These are phyloP conservation scores for Diabrotica balteata DNA, from an alignment of 2,888 invertebrate genomes.

Conservation along the genomic window DNA sequence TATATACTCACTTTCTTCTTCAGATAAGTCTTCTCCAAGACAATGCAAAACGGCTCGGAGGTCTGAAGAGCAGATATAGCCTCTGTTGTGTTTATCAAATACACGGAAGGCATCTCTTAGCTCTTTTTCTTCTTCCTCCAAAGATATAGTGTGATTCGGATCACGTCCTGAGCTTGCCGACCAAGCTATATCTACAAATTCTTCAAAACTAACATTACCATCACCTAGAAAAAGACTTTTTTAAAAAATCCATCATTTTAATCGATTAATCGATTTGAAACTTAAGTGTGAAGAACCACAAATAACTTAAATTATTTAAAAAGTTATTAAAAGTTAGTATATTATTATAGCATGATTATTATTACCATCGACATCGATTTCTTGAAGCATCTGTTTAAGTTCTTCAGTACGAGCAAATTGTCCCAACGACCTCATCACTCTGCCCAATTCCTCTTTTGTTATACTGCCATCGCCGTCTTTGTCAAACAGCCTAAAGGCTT, in stretches of 20 bases:
- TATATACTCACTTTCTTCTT: constrained; percentile 82
- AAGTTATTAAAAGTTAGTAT: too few species aligned
- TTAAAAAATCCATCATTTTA: too few species aligned
- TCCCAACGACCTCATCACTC: constrained; percentile 85
- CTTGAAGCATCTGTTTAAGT: constrained; percentile 83
- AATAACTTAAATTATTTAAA: too few species aligned
- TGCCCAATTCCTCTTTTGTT: constrained; percentile 84
- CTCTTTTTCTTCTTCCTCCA: constrained; percentile 85
- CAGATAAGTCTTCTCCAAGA: constrained; percentile 85
- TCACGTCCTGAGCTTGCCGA: constrained; percentile 55
- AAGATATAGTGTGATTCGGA: constrained; percentile 65
- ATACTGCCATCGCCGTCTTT: constrained; percentile 89
- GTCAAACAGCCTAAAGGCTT: constrained; percentile 86
- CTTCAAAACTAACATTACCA: constrained; percentile 87
- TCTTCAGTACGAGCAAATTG: constrained; percentile 89
- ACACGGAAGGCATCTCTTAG: constrained; percentile 86
- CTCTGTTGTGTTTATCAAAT: constrained; percentile 91
- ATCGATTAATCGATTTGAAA: too few species aligned
- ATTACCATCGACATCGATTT: constrained; percentile 63
- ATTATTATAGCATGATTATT: too few species aligned
- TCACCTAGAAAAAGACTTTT: constrained; percentile 66
- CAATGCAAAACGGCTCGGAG: constrained; percentile 87
- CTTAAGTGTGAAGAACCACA: too few species aligned
- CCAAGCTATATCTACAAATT: constrained; percentile 80
- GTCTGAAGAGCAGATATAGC: constrained; percentile 89